Conservation (phyloP, 2,797 vertebrate genomes). For the Capromys pilorides region DNA sequence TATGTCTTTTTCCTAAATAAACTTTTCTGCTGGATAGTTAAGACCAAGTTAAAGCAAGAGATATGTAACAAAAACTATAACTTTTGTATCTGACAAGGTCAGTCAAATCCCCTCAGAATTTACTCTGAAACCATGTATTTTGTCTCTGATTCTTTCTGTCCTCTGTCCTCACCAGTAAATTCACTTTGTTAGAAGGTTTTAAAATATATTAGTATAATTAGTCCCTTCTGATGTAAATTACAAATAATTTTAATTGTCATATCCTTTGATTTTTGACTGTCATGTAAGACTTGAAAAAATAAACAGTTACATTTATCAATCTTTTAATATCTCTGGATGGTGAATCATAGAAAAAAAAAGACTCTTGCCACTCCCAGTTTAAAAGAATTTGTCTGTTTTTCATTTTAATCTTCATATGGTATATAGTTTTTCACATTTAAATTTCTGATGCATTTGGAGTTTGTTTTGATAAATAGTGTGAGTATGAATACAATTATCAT, state of each 20-base stretch:
- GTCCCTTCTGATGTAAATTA: background rate
- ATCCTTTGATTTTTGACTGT: background rate
- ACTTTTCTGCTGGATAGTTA: too few species aligned
- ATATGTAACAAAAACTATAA: too few species aligned
- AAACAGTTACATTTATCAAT: background rate
- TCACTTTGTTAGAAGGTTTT: background rate
- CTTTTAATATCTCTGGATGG: background rate
- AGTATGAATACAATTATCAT: background rate
- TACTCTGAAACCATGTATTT: too few species aligned
- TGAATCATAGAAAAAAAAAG: constrained; percentile 6
- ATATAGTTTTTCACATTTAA: background rate
- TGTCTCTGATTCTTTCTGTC: background rate
- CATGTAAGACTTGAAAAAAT: background rate
- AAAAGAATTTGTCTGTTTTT: background rate
- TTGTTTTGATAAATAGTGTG: background rate
- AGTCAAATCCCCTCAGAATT: too few species aligned
- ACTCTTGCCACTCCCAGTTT: background rate
- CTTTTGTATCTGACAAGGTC: too few species aligned
- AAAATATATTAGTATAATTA: background rate
- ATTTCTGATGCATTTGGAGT: background rate
- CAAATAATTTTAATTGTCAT: background rate
- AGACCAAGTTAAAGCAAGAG: too few species aligned
- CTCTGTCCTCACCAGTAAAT: too few species aligned
- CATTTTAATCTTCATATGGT: background rate
- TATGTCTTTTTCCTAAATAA: background rate